Conservation (phyloP, 2,888 invertebrate genomes). For the Archips xylosteana region DNA sequence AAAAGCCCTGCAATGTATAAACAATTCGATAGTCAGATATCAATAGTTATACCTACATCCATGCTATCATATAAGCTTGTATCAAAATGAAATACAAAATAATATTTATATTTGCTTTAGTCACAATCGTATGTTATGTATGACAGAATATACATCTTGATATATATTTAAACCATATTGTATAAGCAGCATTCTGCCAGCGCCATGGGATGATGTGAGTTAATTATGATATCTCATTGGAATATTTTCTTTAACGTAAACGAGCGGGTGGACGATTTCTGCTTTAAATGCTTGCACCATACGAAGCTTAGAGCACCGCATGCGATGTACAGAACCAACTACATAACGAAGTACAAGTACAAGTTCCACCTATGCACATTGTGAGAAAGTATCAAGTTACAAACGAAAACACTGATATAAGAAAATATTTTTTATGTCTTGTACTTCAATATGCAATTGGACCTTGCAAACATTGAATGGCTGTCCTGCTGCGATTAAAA, state of each 20-base stretch:
- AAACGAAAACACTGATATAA: neutral
- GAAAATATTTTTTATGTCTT: neutral
- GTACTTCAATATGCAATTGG: conserved; percentile 3
- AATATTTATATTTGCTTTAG: conserved; percentile 36
- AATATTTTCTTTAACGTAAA: conserved; percentile 55
- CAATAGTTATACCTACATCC: conserved; percentile 7
- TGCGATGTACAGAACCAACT: conserved; percentile 17
- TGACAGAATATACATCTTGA: conserved; percentile 16
- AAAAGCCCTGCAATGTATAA: conserved; percentile 23
- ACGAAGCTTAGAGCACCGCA: conserved; percentile 36
- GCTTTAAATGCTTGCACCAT: conserved; percentile 50
- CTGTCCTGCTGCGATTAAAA: conserved; percentile 8
- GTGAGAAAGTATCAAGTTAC: neutral
- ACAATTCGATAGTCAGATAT: conserved; percentile 3
- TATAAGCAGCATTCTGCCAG: conserved; percentile 64
- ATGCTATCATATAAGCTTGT: conserved; percentile 32
- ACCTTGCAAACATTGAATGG: conserved; percentile 18
- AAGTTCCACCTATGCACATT: neutral
- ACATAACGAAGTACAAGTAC: neutral
- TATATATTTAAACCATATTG: conserved; percentile 23
- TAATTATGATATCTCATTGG: conserved; percentile 61
- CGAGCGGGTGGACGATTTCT: conserved; percentile 67
- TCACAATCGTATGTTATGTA: conserved; percentile 28
- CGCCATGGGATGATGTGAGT: conserved; percentile 49
- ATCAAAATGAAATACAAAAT: conserved; percentile 41